A percentile compares a stretch with the other conserved stretches of the same genome.
Evolutionary conservation across 92 coral and sea anemone genomes (phyloP).

Genomic region (Phenganax stokvisi): DNA sequence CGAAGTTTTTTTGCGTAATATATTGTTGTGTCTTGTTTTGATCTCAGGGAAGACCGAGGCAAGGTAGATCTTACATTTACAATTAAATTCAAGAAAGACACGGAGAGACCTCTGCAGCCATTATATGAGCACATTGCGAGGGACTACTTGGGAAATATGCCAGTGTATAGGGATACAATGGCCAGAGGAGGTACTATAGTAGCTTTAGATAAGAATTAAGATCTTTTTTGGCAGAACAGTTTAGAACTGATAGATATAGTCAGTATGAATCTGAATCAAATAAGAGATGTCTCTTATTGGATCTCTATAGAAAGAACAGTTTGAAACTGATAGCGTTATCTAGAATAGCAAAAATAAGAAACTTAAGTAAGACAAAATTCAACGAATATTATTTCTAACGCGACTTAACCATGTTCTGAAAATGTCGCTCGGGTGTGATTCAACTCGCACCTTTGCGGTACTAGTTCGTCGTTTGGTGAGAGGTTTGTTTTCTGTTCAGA

Average conservation of each 20-base stretch:
- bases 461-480: too few relatives aligned
- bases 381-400: neutral
- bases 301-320: too few relatives aligned
- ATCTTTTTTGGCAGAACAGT: neutral
- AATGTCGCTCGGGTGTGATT: slow-evolving; percentile 31
- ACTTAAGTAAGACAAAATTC: too few relatives aligned
- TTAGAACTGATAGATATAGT: too few relatives aligned
- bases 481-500: neutral
- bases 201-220: neutral
- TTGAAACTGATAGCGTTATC: too few relatives aligned
- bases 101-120: slow-evolving; percentile 53
- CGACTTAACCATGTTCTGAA: slow-evolving; percentile 30
- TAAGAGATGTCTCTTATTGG: too few relatives aligned
- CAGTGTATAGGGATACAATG: slow-evolving; percentile 68
- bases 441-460: neutral
- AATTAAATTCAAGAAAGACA: slow-evolving; percentile 60
- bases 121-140: slow-evolving; percentile 59
- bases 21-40: neutral
- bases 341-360: too few relatives aligned
- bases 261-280: too few relatives aligned
- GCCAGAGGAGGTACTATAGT: slow-evolving; percentile 64
- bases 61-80: slow-evolving; percentile 70
- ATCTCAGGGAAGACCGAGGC: slow-evolving; percentile 80
- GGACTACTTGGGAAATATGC: slow-evolving; percentile 74
- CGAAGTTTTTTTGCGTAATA: neutral